Conservation (phyloP, 2,888 invertebrate genomes). For the Napeogenes sylphis region DNA sequence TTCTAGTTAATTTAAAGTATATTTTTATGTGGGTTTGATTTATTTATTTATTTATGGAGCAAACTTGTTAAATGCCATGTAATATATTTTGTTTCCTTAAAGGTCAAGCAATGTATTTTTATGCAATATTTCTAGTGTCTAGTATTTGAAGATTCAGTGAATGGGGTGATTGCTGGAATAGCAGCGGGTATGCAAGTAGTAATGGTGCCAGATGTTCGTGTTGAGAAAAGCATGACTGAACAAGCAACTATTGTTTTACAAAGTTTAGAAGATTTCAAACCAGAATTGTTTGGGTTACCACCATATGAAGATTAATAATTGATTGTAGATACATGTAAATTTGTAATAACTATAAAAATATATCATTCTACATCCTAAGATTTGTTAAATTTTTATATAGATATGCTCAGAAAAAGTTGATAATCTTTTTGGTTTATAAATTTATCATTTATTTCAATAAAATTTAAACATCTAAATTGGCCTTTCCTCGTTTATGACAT, state of each 20-base stretch:
- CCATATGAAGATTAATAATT: constrained; percentile 61
- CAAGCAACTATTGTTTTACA: constrained; percentile 83
- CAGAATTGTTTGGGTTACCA: constrained; percentile 91
- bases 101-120: too few relatives aligned
- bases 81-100: too few relatives aligned
- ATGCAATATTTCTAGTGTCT: constrained; percentile 78
- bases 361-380: too few relatives aligned
- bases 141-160: constrained; percentile 94
- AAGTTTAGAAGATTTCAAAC: constrained; percentile 87
- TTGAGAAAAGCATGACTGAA: constrained; percentile 46
- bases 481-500: too few relatives aligned
- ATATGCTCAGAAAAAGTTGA: too few relatives aligned
- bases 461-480: too few relatives aligned
- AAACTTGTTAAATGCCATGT: too few relatives aligned
- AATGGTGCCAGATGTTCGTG: constrained; percentile 85
- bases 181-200: constrained; percentile 92
- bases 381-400: too few relatives aligned
- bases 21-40: not conserved
- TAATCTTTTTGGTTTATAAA: too few relatives aligned
- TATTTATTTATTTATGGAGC: too few relatives aligned
- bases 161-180: constrained; percentile 87
- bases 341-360: not conserved
- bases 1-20: not conserved
- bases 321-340: constrained; percentile 9
- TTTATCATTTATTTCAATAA: too few relatives aligned